phyloP scores from a whole-genome alignment of 2,797 vertebrate species.

The Falco concolor region DNA sequence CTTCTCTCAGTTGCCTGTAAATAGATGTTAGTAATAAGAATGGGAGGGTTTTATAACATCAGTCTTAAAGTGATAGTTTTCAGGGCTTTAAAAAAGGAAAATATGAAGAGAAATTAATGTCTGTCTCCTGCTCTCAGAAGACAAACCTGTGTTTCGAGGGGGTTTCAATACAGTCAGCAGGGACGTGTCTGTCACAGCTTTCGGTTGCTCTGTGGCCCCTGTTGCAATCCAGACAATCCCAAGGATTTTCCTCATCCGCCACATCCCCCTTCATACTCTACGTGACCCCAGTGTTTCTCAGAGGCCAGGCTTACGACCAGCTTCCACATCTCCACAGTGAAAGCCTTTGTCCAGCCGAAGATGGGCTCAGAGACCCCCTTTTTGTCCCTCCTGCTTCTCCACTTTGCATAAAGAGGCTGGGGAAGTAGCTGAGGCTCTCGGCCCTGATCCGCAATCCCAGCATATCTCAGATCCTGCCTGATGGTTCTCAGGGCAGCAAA shows the following conservation, averaged over 20 bases:
- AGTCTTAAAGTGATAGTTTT: background rate
- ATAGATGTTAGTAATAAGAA: background rate
- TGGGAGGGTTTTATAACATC: background rate
- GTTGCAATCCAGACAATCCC: background rate
- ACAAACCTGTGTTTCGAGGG: background rate
- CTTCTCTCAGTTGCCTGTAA: background rate
- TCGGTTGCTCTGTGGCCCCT: background rate
- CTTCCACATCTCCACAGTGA: background rate
- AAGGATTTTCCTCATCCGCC: background rate
- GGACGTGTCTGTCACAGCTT: background rate
- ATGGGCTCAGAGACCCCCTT: background rate
- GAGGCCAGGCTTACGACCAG: background rate
- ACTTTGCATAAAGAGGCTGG: background rate
- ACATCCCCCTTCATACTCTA: background rate
- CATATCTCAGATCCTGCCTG: background rate
- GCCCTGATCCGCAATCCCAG: background rate
- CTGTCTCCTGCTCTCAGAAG: background rate
- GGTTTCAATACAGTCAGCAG: background rate
- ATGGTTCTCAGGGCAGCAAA: background rate
- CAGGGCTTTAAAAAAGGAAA: background rate
- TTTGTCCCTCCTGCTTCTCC: background rate
- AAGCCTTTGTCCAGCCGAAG: background rate
- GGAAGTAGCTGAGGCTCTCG: background rate
- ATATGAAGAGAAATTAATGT: background rate
- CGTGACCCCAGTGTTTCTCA: background rate